Percentiles rank a stretch among this genome's conserved stretches.
phyloP scores from a whole-genome alignment of 1,140 invertebrate genomes.

The Drosophila melanica region DNA sequence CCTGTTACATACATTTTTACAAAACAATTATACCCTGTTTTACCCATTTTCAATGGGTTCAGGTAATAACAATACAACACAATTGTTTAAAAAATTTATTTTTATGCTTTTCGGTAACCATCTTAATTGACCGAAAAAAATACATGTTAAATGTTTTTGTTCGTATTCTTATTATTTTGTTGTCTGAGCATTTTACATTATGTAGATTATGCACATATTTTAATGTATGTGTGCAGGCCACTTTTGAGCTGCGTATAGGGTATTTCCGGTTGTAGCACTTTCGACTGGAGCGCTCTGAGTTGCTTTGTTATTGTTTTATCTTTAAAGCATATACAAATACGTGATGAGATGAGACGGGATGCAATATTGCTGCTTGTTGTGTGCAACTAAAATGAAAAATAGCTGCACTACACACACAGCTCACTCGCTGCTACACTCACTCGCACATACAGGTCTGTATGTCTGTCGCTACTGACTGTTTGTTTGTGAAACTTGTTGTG shows the following conservation, averaged over 20 bases:
- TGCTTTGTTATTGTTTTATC: slow-evolving; percentile 1
- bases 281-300: not conserved
- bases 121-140: too few relatives aligned
- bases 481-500: slow-evolving; percentile 37
- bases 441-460: slow-evolving; percentile 12
- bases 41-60: too few relatives aligned
- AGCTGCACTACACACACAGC: slow-evolving; percentile 7
- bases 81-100: too few relatives aligned
- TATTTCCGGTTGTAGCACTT: slow-evolving; percentile 5
- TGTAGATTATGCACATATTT: not conserved
- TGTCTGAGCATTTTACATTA: not conserved
- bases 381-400: slow-evolving; percentile 20
- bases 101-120: too few relatives aligned
- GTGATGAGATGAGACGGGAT: not conserved
- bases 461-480: slow-evolving; percentile 34
- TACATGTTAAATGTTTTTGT: too few relatives aligned
- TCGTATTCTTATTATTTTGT: too few relatives aligned
- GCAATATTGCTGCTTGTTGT: slow-evolving; percentile 12
- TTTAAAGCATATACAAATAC: too few relatives aligned
- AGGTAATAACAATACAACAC: too few relatives aligned
- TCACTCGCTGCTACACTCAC: not conserved
- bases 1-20: too few relatives aligned
- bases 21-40: too few relatives aligned
- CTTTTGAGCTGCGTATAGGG: not conserved
- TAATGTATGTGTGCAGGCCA: not conserved